phyloP scores from a whole-genome alignment of 2,113 vertebrate species.

The Dromaius novaehollandiae region DNA sequence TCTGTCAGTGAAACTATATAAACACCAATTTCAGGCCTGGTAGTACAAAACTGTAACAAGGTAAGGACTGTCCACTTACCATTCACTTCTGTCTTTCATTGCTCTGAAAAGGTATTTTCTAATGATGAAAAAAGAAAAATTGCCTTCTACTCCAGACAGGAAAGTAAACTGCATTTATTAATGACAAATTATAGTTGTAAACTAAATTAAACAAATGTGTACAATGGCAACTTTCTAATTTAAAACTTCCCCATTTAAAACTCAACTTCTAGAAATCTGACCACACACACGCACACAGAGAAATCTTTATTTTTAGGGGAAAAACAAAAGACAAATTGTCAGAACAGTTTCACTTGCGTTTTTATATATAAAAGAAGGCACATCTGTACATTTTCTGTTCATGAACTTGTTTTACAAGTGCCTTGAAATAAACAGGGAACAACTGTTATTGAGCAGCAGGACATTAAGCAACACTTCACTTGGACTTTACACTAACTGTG shows the following conservation, averaged over 20 bases:
- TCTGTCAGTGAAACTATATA: not conserved
- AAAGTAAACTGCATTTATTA: not conserved
- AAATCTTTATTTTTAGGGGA: not conserved
- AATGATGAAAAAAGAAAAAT: not conserved
- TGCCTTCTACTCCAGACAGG: not conserved
- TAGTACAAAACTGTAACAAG: not conserved
- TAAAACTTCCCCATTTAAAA: not conserved
- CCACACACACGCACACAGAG: no score
- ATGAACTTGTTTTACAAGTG: not conserved
- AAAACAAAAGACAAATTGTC: not conserved
- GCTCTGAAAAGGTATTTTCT: not conserved
- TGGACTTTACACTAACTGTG: not conserved
- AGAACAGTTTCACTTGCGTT: not conserved
- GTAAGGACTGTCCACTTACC: not conserved
- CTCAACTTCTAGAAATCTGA: not conserved
- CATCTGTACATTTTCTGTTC: not conserved
- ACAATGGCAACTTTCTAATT: not conserved
- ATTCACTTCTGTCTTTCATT: not conserved
- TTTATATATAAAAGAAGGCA: not conserved
- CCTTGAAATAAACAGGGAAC: not conserved
- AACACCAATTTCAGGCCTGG: not conserved
- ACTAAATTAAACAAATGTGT: not conserved
- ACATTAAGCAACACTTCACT: not conserved
- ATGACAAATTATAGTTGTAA: not conserved
- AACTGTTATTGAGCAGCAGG: not conserved